Evolutionary conservation across 2,113 vertebrate species (phyloP), one percentile per base, ranked within the genome.

Genomic region (Mustela nigripes): DNA sequence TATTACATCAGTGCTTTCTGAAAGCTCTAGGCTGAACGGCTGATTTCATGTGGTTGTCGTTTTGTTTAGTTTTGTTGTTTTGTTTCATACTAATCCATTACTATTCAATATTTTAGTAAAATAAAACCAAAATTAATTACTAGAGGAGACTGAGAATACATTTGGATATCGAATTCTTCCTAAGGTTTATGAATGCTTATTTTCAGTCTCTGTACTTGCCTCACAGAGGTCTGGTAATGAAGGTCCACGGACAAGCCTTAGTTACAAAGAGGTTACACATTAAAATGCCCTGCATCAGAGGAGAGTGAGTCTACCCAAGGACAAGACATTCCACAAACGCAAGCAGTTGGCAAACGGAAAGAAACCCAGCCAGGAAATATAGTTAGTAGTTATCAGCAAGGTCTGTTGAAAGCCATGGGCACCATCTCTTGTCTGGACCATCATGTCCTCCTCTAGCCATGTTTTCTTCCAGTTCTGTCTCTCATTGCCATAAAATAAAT

Each of bases 1-100:
- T 4, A 3, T 2, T 4, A 1, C 0, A 12, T 10, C 1, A 11
- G 0, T 1, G 2, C 60, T 81, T 31, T 53, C 69, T 31, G 50
- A 11, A 22, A 26, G 11, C 7, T 67, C 22, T 15, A 69, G 6
- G 11, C 45, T 9, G 31, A 87, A 60, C 42, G 45, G 14, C 63
- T 63, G 19, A 4, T 73, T 71, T 31, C 26, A n/a, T 7, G 28
- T 50, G 11, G 1, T n/a, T 6, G 1, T 28, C 16, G 2, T 83
- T 8, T 86, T 8, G 15, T 1, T 18, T 67, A 79, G 16, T 39
- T 96, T 81, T 53, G 50, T 16, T 53, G 50, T 6, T 76, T 50
- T 83, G 10, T 39, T 96, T 81, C 24, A 92, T 65, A 36, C n/a
- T 36, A 45, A n/a, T 62, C 45, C 19, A 18, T 53, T 63, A 18